phyloP scores from a whole-genome alignment of 1,140 invertebrate species.

The Venturia canescens region DNA sequence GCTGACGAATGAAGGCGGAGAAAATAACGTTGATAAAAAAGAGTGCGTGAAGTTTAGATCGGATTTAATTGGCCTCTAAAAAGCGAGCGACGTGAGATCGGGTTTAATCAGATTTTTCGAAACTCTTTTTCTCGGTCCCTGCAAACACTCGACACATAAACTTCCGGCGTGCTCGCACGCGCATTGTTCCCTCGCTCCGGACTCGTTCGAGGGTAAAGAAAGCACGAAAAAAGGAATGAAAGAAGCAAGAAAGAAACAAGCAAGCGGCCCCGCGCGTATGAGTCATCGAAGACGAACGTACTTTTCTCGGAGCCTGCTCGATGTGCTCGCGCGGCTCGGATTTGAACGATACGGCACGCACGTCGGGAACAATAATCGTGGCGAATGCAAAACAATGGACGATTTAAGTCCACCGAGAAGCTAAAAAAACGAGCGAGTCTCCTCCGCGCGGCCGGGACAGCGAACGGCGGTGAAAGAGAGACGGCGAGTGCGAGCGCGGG shows the following conservation, averaged over 20 bases:
- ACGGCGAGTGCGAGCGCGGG: background rate
- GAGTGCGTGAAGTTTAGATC: too few species aligned
- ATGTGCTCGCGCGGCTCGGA: background rate
- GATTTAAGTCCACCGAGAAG: conserved; percentile 50
- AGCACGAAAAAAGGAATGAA: background rate
- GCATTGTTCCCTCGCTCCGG: background rate
- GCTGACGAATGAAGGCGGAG: too few species aligned
- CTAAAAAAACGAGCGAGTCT: conserved; percentile 18
- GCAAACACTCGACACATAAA: background rate
- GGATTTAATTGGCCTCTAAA: background rate
- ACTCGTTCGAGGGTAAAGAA: background rate
- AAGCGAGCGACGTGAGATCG: background rate
- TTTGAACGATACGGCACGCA: conserved; percentile 54
- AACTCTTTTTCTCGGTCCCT: background rate
- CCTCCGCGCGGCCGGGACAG: conserved; percentile 12
- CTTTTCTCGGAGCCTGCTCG: conserved; percentile 24
- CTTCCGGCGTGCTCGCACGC: background rate
- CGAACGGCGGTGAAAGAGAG: too few species aligned
- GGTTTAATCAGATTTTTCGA: background rate
- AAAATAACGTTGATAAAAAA: too few species aligned
- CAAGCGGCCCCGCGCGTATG: conserved; percentile 2
- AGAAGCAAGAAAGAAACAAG: background rate
- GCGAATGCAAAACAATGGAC: conserved; percentile 61
- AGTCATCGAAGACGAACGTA: conserved; percentile 7
- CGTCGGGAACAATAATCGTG: conserved; percentile 56